Percentiles rank a stretch among this genome's conserved stretches.
These are phyloP conservation scores for Clupea harengus DNA, from an alignment of 2,113 vertebrate species.

Conservation along the genomic window DNA sequence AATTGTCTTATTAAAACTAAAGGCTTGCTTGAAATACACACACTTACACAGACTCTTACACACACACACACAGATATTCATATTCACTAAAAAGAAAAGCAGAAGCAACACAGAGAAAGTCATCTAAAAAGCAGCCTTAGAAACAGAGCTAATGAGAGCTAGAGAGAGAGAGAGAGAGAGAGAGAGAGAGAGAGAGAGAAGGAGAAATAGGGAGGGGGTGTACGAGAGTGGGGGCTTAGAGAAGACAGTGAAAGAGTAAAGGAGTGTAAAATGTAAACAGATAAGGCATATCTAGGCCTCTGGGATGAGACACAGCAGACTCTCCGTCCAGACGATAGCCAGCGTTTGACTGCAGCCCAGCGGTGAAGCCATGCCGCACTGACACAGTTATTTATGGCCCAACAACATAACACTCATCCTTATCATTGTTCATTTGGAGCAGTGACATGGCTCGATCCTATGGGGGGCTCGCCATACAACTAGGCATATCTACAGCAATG, in stretches of 20 bases:
- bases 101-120: neutral
- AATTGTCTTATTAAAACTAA: neutral
- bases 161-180: neutral
- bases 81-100: neutral
- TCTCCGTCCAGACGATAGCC: slow-evolving; percentile 34
- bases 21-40: neutral
- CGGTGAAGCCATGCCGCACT: slow-evolving; percentile 14
- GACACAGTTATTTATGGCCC: slow-evolving; percentile 34
- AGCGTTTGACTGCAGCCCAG: slow-evolving; percentile 28
- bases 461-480: neutral
- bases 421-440: slow-evolving; percentile 21
- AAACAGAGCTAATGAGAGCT: neutral
- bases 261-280: slow-evolving; percentile 53
- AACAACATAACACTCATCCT: slow-evolving; percentile 15
- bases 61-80: neutral
- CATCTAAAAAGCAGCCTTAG: neutral
- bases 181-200: neutral
- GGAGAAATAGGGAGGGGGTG: neutral
- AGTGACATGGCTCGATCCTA: slow-evolving; percentile 20
- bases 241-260: slow-evolving; percentile 31
- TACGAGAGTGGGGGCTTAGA: slow-evolving; percentile 14
- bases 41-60: slow-evolving; percentile 19
- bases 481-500: neutral
- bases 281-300: slow-evolving; percentile 62
- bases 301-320: slow-evolving; percentile 47